Evolutionary conservation across 2,888 invertebrate species (phyloP), one percentile per base, ranked within the genome.

Genomic region (Tetragonisca angustula): DNA sequence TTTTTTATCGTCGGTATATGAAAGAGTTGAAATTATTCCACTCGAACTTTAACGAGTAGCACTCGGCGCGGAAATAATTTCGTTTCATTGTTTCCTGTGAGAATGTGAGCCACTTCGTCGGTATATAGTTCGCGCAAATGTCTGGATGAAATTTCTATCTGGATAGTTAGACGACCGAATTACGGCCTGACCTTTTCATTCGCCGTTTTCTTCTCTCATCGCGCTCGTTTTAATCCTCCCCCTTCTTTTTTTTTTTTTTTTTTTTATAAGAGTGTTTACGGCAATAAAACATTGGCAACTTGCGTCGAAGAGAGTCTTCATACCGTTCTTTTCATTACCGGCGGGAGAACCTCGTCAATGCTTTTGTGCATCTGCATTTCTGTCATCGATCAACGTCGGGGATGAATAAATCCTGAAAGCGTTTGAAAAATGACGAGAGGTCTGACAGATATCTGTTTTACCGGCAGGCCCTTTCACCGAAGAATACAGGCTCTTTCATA

Each of bases 301-400:
- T 88, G 68, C 78, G 72, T 76, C 88, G 81, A 83, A 82, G 79
- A 77, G 74, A 77, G 71, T 79, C 79, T 86, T 86, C 79, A 81
- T 81, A 86, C 77, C 81, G 54, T 77, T 61, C 84, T 79, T 84
- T 88, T 88, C 88, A 84, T 88, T 83, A 86, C 76, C 64, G 11
- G 43, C 9, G 2, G 9, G 43, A 76, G 76, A 69, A 71, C 77
- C 84, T 76, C 76, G 84, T 71, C 56, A 67, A 88, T 86, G 86
- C 88, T 84, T 88, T 86, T 88, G 86, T 84, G 80, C 82, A 78
- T 75, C 71, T 79, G 81, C 80, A 65, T 81, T 84, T 79, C 71
- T 67, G 81, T 88, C 88, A 88, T 88, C 85, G 59, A 88, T 88
- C 88, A 88, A 88, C 81, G 88, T 88, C 88, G 62, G 13, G 65